A percentile compares a stretch with the other conserved stretches of the same genome.
Conservation (phyloP, 2,113 vertebrate genomes). For the Corythoichthys intestinalis region DNA sequence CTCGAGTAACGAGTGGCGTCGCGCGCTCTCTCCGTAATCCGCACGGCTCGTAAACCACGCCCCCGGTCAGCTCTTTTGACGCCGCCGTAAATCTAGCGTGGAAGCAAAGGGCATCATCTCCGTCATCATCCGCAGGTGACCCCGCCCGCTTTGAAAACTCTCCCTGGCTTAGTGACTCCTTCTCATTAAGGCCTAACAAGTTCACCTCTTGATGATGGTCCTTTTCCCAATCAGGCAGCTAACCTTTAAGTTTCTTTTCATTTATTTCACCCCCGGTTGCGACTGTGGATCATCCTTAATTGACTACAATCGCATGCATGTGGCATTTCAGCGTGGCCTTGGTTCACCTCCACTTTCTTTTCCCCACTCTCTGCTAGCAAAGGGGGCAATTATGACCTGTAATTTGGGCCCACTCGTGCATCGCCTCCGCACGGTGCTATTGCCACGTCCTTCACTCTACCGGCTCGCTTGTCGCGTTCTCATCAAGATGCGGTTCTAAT, state of each 20-base stretch:
- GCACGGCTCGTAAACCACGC: conserved; percentile 34
- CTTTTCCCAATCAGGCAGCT: conserved; percentile 32
- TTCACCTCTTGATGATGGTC: conserved; percentile 35
- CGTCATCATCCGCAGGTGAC: conserved; percentile 17
- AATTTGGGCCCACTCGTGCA: conserved; percentile 49
- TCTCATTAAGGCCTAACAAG: conserved; percentile 41
- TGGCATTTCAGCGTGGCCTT: conserved; percentile 46
- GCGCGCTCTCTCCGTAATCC: background rate
- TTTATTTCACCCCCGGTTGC: conserved; percentile 24
- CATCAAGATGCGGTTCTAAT: conserved; percentile 39
- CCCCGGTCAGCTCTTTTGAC: conserved; percentile 16
- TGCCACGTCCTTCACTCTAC: conserved; percentile 38
- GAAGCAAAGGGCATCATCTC: conserved; percentile 22
- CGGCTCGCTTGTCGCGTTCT: conserved; percentile 45
- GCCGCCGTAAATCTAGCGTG: conserved; percentile 36
- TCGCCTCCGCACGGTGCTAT: conserved; percentile 31
- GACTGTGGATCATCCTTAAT: conserved; percentile 35
- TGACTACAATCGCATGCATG: conserved; percentile 40
- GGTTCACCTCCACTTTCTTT: conserved; percentile 28
- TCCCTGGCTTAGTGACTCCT: conserved; percentile 14
- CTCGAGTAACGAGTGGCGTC: conserved; percentile 25
- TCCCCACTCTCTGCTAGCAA: conserved; percentile 17
- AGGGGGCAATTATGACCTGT: conserved; percentile 53
- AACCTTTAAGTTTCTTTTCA: conserved; percentile 46
- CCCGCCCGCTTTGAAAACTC: background rate